Evolutionary conservation across 2,888 invertebrate genomes (phyloP), one percentile per base, ranked within the genome.

Genomic region (Tenthredo distinguenda): DNA sequence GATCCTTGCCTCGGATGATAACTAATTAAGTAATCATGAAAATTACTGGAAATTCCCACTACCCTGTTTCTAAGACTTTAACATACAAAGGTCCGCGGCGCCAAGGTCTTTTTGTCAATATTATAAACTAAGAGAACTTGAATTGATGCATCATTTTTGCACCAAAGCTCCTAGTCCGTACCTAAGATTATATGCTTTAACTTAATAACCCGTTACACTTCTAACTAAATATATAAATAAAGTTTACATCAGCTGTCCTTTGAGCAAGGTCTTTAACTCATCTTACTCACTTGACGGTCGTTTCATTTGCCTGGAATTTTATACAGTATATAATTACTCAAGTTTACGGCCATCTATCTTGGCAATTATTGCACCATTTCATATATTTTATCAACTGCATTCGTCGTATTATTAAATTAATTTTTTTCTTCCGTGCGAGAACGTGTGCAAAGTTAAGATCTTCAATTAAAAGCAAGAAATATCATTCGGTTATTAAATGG

Each of bases 1-100:
- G 37, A 72, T 47, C 71, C 81, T 88, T 87, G 87, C 87, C 87
- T 89, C 88, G 87, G 90, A 88, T 89, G 88, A 87, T 88, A 87
- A 88, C 89, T 91, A 91, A 92, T 92, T 92, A 91, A 91, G 89
- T 90, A 90, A 91, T 91, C 88, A 89, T 88, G 88, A 85, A 86
- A 88, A 88, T 88, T 88, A 87, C 88, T 83, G 68, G 40, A 81
- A 47, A 68, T 68, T 40, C 68, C 47, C 34, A n/a, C 40, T 55
- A 37, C 55, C 34, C 3, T 47, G 1, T 77, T n/a, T 47, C 31
- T 50, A 15, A 55, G 31, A 34, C n/a, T 31, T 43, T 1, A 15
- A 34, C 34, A 6, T 71, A 72, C 6, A 15, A n/a, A 43, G 21
- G 43, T 21, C n/a, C 21, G 2, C 9, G 18, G 9, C 10, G n/a